Conservation (phyloP, 2,888 invertebrate species). For the Patella depressa region DNA sequence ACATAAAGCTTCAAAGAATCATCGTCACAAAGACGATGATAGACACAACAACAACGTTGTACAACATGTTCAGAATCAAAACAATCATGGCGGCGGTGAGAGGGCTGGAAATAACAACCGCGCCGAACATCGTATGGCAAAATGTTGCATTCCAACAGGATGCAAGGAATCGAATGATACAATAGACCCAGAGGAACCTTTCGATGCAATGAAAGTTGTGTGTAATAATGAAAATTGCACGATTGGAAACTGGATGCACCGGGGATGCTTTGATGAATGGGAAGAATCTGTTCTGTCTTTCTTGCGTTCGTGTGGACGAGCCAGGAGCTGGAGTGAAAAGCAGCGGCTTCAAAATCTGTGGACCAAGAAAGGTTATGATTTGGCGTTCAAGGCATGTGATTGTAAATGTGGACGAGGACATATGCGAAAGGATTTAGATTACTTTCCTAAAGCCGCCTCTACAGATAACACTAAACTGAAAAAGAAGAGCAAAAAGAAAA, state of each 20-base stretch:
- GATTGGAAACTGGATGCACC: slow-evolving; percentile 93
- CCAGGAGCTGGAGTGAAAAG: slow-evolving; percentile 94
- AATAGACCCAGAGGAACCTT: slow-evolving; percentile 59
- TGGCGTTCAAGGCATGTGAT: slow-evolving; percentile 94
- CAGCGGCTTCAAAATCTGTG: slow-evolving; percentile 95
- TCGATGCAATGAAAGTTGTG: slow-evolving; percentile 83
- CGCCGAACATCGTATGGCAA: slow-evolving; percentile 34
- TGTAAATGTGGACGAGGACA: slow-evolving; percentile 95
- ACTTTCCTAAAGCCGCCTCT: slow-evolving; percentile 79
- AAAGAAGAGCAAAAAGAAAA: slow-evolving; percentile 79
- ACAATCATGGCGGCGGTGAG: slow-evolving; percentile 30
- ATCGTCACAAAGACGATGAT: slow-evolving; percentile 48
- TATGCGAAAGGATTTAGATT: slow-evolving; percentile 93
- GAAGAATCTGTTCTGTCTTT: slow-evolving; percentile 90
- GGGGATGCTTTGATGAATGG: slow-evolving; percentile 95
- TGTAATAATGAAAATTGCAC: slow-evolving; percentile 96
- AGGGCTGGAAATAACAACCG: slow-evolving; percentile 24
- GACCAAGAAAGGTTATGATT: slow-evolving; percentile 97
- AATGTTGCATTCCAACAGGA: slow-evolving; percentile 57
- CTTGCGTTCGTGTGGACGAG: slow-evolving; percentile 90
- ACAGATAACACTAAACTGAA: slow-evolving; percentile 69
- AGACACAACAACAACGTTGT: slow-evolving; percentile 43
- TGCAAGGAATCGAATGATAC: slow-evolving; percentile 51
- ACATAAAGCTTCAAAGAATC: slow-evolving; percentile 51
- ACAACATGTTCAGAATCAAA: slow-evolving; percentile 29